These are phyloP conservation scores for Drosophila biarmipes DNA, from an alignment of 1,140 invertebrate species.

Conservation along the genomic window DNA sequence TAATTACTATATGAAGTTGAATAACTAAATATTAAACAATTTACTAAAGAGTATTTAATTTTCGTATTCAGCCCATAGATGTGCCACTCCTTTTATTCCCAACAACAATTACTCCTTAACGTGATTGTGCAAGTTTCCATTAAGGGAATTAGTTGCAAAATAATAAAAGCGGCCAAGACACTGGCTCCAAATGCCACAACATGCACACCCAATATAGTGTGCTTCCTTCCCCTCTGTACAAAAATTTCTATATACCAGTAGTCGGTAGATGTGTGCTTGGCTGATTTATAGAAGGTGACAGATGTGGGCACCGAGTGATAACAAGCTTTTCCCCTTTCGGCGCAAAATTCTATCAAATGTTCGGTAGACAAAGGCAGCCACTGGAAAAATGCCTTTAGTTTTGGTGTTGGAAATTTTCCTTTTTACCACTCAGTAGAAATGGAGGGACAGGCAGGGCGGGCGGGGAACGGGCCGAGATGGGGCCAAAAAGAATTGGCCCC, in stretches of 20 bases:
- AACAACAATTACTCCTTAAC: slow-evolving; percentile 21
- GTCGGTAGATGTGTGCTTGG: slow-evolving; percentile 40
- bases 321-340: slow-evolving; percentile 60
- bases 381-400: slow-evolving; percentile 64
- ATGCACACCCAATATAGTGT: slow-evolving; percentile 49
- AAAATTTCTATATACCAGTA: slow-evolving; percentile 25
- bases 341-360: slow-evolving; percentile 54
- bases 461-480: neutral
- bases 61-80: neutral
- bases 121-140: slow-evolving; percentile 74
- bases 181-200: slow-evolving; percentile 38
- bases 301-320: slow-evolving; percentile 79
- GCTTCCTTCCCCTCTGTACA: slow-evolving; percentile 7
- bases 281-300: slow-evolving; percentile 83
- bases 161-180: slow-evolving; percentile 49
- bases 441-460: slow-evolving; percentile 3
- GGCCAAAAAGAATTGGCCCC: slow-evolving; percentile 46
- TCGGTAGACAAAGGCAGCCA: slow-evolving; percentile 51
- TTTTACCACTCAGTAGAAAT: slow-evolving; percentile 21
- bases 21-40: no score
- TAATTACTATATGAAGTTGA: no score
- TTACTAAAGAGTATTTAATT: neutral
- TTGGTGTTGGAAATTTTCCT: slow-evolving; percentile 44
- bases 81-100: slow-evolving; percentile 1
- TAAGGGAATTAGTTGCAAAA: slow-evolving; percentile 77